Evolutionary conservation across 2,888 invertebrate species (phyloP).

Genomic region (Autographa gamma): DNA sequence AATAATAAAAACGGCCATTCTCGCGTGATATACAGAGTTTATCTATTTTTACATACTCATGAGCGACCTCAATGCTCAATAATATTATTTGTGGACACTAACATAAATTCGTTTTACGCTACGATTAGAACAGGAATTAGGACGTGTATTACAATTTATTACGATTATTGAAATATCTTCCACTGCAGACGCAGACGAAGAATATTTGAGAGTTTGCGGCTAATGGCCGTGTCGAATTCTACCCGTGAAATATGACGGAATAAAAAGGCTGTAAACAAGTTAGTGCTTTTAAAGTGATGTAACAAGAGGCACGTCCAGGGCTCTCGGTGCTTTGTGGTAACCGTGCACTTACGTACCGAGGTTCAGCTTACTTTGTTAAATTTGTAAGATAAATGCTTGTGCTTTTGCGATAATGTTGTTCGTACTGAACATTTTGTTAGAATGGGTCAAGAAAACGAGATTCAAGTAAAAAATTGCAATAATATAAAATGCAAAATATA

Average conservation of each 20-base stretch:
- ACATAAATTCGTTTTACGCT: slow-evolving; percentile 56
- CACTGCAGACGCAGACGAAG: slow-evolving; percentile 33
- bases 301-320: slow-evolving; percentile 48
- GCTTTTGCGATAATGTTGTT: slow-evolving; percentile 23
- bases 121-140: slow-evolving; percentile 57
- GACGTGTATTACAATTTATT: slow-evolving; percentile 61
- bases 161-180: slow-evolving; percentile 51
- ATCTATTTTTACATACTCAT: slow-evolving; percentile 59
- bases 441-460: slow-evolving; percentile 2
- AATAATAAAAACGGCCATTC: slow-evolving; percentile 40
- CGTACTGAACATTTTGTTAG: slow-evolving; percentile 11
- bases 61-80: slow-evolving; percentile 54
- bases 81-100: slow-evolving; percentile 52
- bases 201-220: slow-evolving; percentile 44
- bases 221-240: slow-evolving; percentile 51
- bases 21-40: slow-evolving; percentile 39
- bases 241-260: slow-evolving; percentile 48
- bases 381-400: slow-evolving; percentile 30
- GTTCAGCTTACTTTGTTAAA: slow-evolving; percentile 33
- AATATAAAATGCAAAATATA: slow-evolving; percentile 7
- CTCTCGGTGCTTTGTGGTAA: slow-evolving; percentile 47
- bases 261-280: slow-evolving; percentile 50
- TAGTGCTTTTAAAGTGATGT: slow-evolving; percentile 46
- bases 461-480: neutral
- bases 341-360: slow-evolving; percentile 27